A percentile compares a stretch with the other conserved stretches of the same genome.
Evolutionary conservation across 2,113 vertebrate genomes (phyloP).

Genomic region (Takifugu bimaculatus): DNA sequence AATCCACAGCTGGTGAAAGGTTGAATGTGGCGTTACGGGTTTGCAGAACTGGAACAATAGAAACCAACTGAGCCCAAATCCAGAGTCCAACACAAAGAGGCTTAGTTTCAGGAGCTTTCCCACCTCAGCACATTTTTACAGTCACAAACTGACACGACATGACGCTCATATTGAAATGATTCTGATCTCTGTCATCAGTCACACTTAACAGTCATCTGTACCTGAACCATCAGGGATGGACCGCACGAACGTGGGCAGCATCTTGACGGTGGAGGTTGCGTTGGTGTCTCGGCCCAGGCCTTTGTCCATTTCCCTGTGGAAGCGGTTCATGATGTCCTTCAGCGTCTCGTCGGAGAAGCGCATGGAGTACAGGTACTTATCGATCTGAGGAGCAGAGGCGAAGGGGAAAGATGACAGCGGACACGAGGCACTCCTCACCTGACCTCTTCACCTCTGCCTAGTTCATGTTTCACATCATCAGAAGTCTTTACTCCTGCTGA

Average conservation of each 20-base stretch:
- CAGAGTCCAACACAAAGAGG: slow-evolving; percentile 44
- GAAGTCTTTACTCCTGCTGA: too few relatives aligned
- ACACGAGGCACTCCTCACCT: background rate
- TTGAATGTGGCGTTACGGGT: background rate
- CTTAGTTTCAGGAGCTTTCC: slow-evolving; percentile 25
- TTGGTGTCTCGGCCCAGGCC: slow-evolving; percentile 88
- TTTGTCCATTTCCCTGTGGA: slow-evolving; percentile 86
- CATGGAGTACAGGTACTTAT: slow-evolving; percentile 97
- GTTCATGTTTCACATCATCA: too few relatives aligned
- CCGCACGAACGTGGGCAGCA: slow-evolving; percentile 96
- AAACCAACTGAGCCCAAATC: slow-evolving; percentile 30
- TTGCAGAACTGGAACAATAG: slow-evolving; percentile 22
- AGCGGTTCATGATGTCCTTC: slow-evolving; percentile 86
- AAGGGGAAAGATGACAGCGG: background rate
- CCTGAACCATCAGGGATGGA: slow-evolving; percentile 98
- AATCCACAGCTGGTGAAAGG: too few relatives aligned
- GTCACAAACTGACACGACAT: too few relatives aligned
- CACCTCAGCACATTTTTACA: slow-evolving; percentile 55
- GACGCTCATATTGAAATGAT: too few relatives aligned
- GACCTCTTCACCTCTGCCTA: too few relatives aligned
- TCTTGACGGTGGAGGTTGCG: slow-evolving; percentile 88
- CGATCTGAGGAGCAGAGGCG: slow-evolving; percentile 77
- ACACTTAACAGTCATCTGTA: background rate
- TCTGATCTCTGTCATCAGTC: background rate
- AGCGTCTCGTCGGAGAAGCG: slow-evolving; percentile 92